These are phyloP conservation scores for Meandrusa payeni DNA, from an alignment of 2,888 invertebrate genomes.

Conservation along the genomic window DNA sequence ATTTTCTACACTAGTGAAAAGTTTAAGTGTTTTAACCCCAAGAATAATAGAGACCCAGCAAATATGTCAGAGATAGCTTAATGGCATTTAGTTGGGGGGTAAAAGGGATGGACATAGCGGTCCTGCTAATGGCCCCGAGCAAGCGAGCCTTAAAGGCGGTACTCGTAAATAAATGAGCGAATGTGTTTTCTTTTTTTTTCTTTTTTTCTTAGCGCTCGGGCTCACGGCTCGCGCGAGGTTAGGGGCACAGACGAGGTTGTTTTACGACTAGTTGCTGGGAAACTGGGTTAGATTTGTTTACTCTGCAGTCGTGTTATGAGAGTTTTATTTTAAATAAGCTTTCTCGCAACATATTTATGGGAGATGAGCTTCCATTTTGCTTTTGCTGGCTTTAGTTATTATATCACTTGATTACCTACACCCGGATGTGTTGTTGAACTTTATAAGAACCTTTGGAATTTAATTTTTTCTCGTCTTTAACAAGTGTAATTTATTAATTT, in stretches of 20 bases:
- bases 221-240: conserved; percentile 23
- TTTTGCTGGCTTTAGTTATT: conserved; percentile 2
- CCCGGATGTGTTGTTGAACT: too few species aligned
- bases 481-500: too few species aligned
- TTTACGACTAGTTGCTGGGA: conserved; percentile 33
- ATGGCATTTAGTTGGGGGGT: conserved; percentile 38
- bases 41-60: conserved; percentile 47
- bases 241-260: conserved; percentile 25
- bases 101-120: conserved; percentile 50
- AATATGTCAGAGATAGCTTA: conserved; percentile 54
- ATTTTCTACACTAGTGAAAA: conserved; percentile 42
- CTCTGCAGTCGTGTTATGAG: conserved; percentile 22
- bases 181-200: conserved; percentile 48
- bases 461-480: too few species aligned
- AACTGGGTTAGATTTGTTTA: conserved; percentile 39
- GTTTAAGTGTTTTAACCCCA: conserved; percentile 54
- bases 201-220: conserved; percentile 40
- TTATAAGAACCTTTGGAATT: too few species aligned
- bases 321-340: conserved; percentile 26
- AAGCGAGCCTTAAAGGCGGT: conserved; percentile 53
- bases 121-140: conserved; percentile 61
- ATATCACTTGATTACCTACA: not conserved
- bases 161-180: conserved; percentile 67
- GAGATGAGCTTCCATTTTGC: conserved; percentile 4
- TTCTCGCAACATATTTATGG: conserved; percentile 9